Evolutionary conservation across 2,888 invertebrate genomes (phyloP).

Genomic region (Theodoxus fluviatilis): DNA sequence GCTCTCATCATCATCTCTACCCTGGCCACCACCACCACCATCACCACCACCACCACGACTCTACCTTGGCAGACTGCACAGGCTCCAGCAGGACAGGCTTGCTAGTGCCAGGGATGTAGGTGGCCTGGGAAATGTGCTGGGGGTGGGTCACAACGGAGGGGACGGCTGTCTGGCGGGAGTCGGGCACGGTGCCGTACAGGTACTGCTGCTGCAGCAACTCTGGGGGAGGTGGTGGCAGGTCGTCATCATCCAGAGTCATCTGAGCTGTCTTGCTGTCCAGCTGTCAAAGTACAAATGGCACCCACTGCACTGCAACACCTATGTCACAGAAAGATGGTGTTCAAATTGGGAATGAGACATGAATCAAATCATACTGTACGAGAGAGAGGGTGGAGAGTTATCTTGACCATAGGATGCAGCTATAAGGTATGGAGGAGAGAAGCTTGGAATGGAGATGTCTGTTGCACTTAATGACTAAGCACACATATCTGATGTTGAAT

Average conservation of each 20-base stretch:
- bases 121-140: conserved; percentile 39
- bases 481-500: too few relatives aligned
- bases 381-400: too few relatives aligned
- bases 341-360: too few relatives aligned
- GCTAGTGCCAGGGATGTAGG: conserved; percentile 52
- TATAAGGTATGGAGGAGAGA: too few relatives aligned
- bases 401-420: too few relatives aligned
- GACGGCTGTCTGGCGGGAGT: conserved; percentile 47
- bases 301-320: neutral
- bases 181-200: conserved; percentile 54
- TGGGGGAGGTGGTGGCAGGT: conserved; percentile 54
- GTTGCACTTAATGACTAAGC: too few relatives aligned
- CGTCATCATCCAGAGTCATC: conserved; percentile 41
- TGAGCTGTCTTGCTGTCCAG: conserved; percentile 42
- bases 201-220: conserved; percentile 57
- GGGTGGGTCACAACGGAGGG: conserved; percentile 41
- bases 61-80: conserved; percentile 51
- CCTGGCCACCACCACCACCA: too few relatives aligned
- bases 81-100: conserved; percentile 40
- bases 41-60: too few relatives aligned
- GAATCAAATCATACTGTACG: too few relatives aligned
- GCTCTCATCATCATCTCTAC: too few relatives aligned
- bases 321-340: too few relatives aligned
- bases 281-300: conserved; percentile 33
- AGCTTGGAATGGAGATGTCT: too few relatives aligned